Evolutionary conservation across 1,140 invertebrate species (phyloP), one percentile per base, ranked within the genome.

Genomic region (Lethocerus indicus): DNA sequence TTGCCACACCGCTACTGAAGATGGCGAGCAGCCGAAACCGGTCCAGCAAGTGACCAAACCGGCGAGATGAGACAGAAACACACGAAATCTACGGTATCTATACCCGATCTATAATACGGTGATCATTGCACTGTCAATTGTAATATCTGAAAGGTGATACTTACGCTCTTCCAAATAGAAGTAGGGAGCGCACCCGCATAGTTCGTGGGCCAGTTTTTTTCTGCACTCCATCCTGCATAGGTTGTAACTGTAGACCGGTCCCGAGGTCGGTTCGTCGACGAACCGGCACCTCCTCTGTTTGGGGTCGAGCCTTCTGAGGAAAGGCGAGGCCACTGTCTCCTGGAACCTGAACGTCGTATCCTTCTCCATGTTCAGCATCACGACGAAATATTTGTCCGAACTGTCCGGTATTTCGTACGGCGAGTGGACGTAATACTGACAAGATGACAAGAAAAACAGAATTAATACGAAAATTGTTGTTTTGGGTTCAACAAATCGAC

Each of bases 161-260:
- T 43, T 18, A 54, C 55, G 40, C 35, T 54, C 29, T 40, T 55
- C 49, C 26, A 50, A 14, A 27, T 54, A 56, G 26, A 58, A 56
- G 42, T 52, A 54, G 0, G 78, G 78, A 20, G 76, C 61, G 58
- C 79, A 81, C 0, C 69, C 63, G 56, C 79, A 81, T 27, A 72
- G 66, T 47, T 69, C 60, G 12, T 73, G 54, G 28, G 74, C 70
- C 1, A 78, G 61, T 25, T 66, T 61, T 50, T 75, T 67, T 14
- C 79, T 66, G 40, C 79, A 81, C 54, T 80, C 74, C 63, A 77
- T 76, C 4, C 75, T 64, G 54, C 79, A 81, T 40, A 77, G 59
- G 1, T 72, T 75, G 53, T 78, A 79, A 9, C 74, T 73, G 59
- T 81, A 81, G 16, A 76, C 71, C 37, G 76, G 58, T 41, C 76